Percentiles rank a stretch among this genome's conserved stretches.
phyloP scores from a whole-genome alignment of 92 coral and sea anemone species.

The Epizoanthus illoricatus region DNA sequence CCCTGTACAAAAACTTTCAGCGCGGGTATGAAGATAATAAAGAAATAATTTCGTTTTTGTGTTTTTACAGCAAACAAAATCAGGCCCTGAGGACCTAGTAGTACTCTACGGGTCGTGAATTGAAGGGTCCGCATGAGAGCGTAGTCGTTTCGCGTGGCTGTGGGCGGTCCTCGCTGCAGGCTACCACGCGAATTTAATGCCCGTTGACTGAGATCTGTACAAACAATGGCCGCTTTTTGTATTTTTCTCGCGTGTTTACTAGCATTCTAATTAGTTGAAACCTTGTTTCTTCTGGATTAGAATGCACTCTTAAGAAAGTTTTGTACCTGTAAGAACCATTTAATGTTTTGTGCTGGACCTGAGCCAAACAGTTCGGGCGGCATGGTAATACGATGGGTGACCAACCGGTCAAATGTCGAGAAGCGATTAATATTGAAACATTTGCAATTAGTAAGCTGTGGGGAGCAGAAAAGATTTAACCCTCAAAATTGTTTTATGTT shows the following conservation, averaged over 20 bases:
- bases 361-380: no score
- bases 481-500: no score
- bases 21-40: not conserved
- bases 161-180: conserved; percentile 43
- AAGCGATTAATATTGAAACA: no score
- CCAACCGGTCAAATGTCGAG: no score
- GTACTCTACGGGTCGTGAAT: conserved; percentile 7
- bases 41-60: not conserved
- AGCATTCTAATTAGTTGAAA: not conserved
- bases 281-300: not conserved
- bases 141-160: conserved; percentile 35
- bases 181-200: conserved; percentile 37
- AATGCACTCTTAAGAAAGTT: not conserved
- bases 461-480: no score
- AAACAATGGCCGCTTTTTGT: conserved; percentile 12
- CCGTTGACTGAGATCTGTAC: not conserved
- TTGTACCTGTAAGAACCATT: no score
- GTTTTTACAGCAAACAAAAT: not conserved
- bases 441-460: no score
- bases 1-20: not conserved
- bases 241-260: conserved; percentile 2
- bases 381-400: no score
- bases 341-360: no score
- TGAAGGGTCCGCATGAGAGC: conserved; percentile 11
- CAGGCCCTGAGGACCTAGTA: not conserved